Conservation (phyloP, 2,113 vertebrate species). For the Rhineura floridana region DNA sequence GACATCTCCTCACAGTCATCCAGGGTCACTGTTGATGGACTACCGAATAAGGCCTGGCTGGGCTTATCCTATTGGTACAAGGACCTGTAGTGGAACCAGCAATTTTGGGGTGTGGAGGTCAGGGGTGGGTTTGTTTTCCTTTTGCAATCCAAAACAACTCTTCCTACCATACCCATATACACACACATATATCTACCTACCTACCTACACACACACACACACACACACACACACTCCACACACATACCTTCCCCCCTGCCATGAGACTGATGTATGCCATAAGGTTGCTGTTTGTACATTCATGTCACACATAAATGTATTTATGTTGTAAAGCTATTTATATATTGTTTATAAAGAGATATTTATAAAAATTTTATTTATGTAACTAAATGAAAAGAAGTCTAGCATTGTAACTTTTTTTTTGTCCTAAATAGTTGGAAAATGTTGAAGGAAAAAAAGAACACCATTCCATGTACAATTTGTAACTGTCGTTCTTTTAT, state of each 20-base stretch:
- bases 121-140: conserved; percentile 61
- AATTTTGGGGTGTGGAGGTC: conserved; percentile 7
- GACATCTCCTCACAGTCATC: conserved; percentile 42
- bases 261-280: conserved; percentile 74
- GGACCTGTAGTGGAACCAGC: conserved; percentile 52
- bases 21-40: conserved; percentile 45
- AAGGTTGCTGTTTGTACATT: conserved; percentile 81
- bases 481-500: conserved; percentile 80
- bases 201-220: conserved; percentile 69
- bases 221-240: conserved; percentile 66
- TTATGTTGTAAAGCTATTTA: conserved; percentile 91
- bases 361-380: conserved; percentile 89
- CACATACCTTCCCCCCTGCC: no score
- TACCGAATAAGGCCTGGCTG: conserved; percentile 52
- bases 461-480: conserved; percentile 68
- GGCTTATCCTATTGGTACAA: conserved; percentile 70
- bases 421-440: conserved; percentile 77
- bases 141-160: conserved; percentile 68
- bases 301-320: conserved; percentile 87
- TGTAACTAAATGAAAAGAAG: conserved; percentile 84
- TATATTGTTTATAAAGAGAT: conserved; percentile 91
- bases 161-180: conserved; percentile 70
- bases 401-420: conserved; percentile 80
- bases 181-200: conserved; percentile 42
- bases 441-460: conserved; percentile 62